These are phyloP conservation scores for Patella depressa DNA, from an alignment of 2,888 invertebrate species.

Conservation along the genomic window DNA sequence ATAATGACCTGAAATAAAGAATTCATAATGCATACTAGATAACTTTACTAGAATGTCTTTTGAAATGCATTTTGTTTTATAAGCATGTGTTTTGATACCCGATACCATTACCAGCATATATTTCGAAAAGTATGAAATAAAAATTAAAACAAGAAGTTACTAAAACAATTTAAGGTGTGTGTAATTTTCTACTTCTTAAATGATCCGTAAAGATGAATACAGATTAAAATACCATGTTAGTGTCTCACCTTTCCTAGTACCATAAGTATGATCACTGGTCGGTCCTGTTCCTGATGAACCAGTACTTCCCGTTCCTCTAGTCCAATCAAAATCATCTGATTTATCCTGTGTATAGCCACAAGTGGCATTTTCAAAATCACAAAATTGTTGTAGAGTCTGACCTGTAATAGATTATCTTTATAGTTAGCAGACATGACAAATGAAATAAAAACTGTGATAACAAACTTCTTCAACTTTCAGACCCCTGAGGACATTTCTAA, in stretches of 20 bases:
- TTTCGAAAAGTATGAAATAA: too few species aligned
- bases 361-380: conserved; percentile 55
- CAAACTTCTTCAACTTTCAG: background rate
- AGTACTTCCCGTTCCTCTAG: conserved; percentile 44
- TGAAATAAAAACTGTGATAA: background rate
- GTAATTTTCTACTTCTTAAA: too few species aligned
- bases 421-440: background rate
- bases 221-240: background rate
- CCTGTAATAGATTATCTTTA: conserved; percentile 8
- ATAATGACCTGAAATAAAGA: conserved; percentile 50
- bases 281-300: conserved; percentile 51
- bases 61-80: too few species aligned
- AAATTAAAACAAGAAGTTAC: too few species aligned
- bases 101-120: too few species aligned
- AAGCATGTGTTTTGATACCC: too few species aligned
- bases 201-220: too few species aligned
- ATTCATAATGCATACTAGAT: too few species aligned
- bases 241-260: conserved; percentile 48
- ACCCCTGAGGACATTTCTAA: too few species aligned
- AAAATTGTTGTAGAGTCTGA: conserved; percentile 26
- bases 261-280: conserved; percentile 54
- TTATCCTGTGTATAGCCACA: conserved; percentile 56
- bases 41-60: too few species aligned
- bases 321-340: conserved; percentile 57
- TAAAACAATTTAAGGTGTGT: too few species aligned